Conservation (phyloP, 1,140 invertebrate genomes). For the Drosophila carrolli region DNA sequence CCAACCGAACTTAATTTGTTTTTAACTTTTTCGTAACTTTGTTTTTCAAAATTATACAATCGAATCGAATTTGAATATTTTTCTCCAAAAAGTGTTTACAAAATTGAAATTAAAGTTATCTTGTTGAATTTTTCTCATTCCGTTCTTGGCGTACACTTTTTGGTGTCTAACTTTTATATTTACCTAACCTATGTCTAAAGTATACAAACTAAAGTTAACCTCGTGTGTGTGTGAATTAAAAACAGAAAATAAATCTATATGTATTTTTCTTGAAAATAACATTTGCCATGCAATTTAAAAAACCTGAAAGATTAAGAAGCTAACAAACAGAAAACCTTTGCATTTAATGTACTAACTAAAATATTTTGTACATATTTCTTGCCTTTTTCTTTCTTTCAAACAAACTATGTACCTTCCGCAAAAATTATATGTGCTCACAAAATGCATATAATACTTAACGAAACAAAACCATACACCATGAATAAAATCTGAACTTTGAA, state of each 20-base stretch:
- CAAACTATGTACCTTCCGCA: slow-evolving; percentile 61
- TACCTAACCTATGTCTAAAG: slow-evolving; percentile 46
- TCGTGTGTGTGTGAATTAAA: slow-evolving; percentile 66
- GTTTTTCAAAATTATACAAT: slow-evolving; percentile 31
- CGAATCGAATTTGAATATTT: slow-evolving; percentile 31
- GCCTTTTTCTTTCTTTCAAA: slow-evolving; percentile 78
- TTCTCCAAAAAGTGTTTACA: slow-evolving; percentile 18
- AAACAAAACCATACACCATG: slow-evolving; percentile 55
- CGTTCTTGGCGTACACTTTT: slow-evolving; percentile 60
- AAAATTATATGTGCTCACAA: slow-evolving; percentile 42
- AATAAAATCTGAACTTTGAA: slow-evolving; percentile 67
- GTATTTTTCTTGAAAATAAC: slow-evolving; percentile 35
- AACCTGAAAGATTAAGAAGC: slow-evolving; percentile 29
- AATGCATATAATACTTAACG: slow-evolving; percentile 38
- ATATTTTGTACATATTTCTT: slow-evolving; percentile 81
- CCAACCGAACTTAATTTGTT: slow-evolving; percentile 30
- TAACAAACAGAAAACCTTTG: slow-evolving; percentile 49
- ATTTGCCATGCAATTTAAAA: slow-evolving; percentile 48
- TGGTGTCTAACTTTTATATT: slow-evolving; percentile 67
- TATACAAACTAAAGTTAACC: slow-evolving; percentile 60
- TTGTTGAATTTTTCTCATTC: slow-evolving; percentile 57
- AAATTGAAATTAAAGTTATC: slow-evolving; percentile 42
- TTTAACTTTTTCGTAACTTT: slow-evolving; percentile 16
- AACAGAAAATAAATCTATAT: slow-evolving; percentile 34
- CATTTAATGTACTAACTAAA: slow-evolving; percentile 71